These are phyloP conservation scores for Otus scops DNA, from an alignment of 2,797 vertebrate genomes.

Conservation along the genomic window DNA sequence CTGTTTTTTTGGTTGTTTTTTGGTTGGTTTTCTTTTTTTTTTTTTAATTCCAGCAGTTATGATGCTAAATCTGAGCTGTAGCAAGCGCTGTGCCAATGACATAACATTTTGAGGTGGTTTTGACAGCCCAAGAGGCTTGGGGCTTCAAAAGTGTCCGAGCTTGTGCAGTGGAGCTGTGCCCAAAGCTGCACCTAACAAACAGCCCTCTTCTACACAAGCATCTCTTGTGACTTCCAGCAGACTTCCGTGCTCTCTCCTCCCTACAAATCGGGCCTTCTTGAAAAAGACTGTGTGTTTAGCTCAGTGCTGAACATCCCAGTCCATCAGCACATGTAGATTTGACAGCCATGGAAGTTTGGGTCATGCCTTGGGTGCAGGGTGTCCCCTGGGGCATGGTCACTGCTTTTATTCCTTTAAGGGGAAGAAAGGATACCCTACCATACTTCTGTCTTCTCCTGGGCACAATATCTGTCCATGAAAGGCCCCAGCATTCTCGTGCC, in stretches of 20 bases:
- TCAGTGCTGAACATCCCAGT: not conserved
- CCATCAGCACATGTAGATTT: rapidly evolving
- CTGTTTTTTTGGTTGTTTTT: not conserved
- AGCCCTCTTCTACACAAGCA: not conserved
- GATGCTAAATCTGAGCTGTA: not conserved
- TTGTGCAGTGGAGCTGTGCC: not conserved
- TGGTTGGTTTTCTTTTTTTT: not conserved
- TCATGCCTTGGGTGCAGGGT: not conserved
- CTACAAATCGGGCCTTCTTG: not conserved
- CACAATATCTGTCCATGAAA: not conserved
- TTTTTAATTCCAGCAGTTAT: not conserved
- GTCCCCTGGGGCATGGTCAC: rapidly evolving
- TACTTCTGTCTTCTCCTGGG: not conserved
- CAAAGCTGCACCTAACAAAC: not conserved
- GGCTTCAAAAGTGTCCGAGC: not conserved
- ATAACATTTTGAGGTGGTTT: not conserved
- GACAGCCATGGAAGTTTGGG: not conserved
- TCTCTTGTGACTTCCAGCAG: not conserved
- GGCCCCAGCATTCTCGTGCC: not conserved
- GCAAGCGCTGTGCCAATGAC: rapidly evolving
- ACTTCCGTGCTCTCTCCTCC: rapidly evolving
- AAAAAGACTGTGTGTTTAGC: not conserved
- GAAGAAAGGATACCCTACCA: not conserved
- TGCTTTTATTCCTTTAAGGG: not conserved
- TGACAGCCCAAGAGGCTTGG: not conserved